phyloP scores from a whole-genome alignment of 2,797 vertebrate species.

The Gymnoscopelus microlampas region DNA sequence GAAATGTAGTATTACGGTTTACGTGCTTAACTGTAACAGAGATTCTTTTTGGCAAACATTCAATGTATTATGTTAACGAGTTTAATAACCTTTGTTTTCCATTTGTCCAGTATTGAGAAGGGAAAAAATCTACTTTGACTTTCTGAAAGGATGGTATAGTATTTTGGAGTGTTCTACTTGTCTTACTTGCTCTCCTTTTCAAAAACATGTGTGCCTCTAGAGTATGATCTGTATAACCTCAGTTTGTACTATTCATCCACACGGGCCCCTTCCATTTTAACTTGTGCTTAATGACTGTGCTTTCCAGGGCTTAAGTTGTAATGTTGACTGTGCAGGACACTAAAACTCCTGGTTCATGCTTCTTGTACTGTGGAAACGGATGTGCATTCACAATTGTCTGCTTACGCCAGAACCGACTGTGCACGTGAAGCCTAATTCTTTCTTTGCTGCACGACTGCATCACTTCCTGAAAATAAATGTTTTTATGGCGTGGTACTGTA shows the following conservation, averaged over 20 bases:
- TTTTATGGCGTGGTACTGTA: too few relatives aligned
- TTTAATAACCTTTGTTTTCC: conserved; percentile 41
- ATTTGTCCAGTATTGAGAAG: conserved; percentile 35
- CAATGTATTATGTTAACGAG: conserved; percentile 40
- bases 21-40: conserved; percentile 39
- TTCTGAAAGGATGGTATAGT: conserved; percentile 22
- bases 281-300: neutral
- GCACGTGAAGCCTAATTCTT: too few relatives aligned
- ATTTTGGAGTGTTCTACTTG: conserved; percentile 33
- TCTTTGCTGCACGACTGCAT: too few relatives aligned
- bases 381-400: neutral
- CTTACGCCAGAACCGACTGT: too few relatives aligned
- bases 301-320: neutral
- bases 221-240: conserved; percentile 32
- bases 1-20: conserved; percentile 35
- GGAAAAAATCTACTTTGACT: conserved; percentile 9
- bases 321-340: neutral
- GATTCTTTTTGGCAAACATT: conserved; percentile 38
- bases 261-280: conserved; percentile 2
- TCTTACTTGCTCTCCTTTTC: conserved; percentile 26
- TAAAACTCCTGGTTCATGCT: neutral
- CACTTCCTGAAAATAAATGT: too few relatives aligned
- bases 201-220: conserved; percentile 52
- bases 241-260: conserved; percentile 29
- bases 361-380: neutral